Percentiles rank a stretch among this genome's conserved stretches.
Conservation (phyloP, 1,140 invertebrate genomes). For the Aphelenchoides avenae region DNA sequence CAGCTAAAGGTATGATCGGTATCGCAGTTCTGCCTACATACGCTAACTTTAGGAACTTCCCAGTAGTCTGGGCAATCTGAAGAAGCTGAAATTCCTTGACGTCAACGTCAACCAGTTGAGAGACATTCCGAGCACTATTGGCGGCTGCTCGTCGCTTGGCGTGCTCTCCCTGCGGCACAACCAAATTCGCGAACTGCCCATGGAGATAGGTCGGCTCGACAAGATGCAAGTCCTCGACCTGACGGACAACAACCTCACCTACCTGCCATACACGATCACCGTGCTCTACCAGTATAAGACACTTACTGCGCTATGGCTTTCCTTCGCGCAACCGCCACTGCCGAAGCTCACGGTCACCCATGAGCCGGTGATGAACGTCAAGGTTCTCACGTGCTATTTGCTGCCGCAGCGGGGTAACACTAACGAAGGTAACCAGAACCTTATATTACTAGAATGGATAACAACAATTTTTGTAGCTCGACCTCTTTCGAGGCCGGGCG, state of each 20-base stretch:
- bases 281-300: conserved; percentile 69
- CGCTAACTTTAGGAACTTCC: conserved; percentile 70
- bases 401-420: conserved; percentile 74
- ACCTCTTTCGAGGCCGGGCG: conserved; percentile 33
- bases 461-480: conserved; percentile 1
- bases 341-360: conserved; percentile 91
- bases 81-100: conserved; percentile 84
- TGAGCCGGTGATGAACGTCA: conserved; percentile 68
- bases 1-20: conserved; percentile 44
- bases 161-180: conserved; percentile 93
- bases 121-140: conserved; percentile 74
- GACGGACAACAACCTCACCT: conserved; percentile 89
- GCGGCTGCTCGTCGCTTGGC: conserved; percentile 67
- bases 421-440: background rate
- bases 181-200: conserved; percentile 79
- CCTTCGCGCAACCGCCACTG: conserved; percentile 93
- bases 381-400: conserved; percentile 93
- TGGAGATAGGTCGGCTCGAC: conserved; percentile 84
- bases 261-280: conserved; percentile 88
- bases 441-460: conserved; percentile 58
- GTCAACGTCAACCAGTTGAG: conserved; percentile 87
- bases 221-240: conserved; percentile 92
- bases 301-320: conserved; percentile 95
- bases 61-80: conserved; percentile 82
- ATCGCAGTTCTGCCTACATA: background rate